Evolutionary conservation across 1,140 invertebrate species (phyloP).

Genomic region (Sweltsa coloradensis): DNA sequence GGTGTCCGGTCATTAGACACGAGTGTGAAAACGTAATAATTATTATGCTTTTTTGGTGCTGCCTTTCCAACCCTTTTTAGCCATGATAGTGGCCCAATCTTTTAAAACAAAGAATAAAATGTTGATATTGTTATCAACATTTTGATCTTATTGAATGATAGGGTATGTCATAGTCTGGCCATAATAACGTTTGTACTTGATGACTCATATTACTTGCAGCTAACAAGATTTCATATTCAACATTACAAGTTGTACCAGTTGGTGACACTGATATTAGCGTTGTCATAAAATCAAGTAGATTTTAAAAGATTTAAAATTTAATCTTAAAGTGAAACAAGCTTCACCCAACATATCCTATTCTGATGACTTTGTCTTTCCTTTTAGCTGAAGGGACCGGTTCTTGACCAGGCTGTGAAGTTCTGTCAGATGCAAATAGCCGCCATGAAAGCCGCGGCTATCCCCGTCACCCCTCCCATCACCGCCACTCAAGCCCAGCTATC

Average conservation of each 20-base stretch:
- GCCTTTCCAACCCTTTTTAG: too few species aligned
- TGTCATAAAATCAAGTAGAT: too few species aligned
- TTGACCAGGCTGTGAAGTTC: slow-evolving; percentile 4
- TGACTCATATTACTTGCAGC: not conserved
- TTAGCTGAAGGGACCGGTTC: not conserved
- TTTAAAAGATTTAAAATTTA: too few species aligned
- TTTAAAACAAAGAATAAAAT: too few species aligned
- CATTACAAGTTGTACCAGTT: not conserved
- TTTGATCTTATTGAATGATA: too few species aligned
- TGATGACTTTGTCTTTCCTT: not conserved
- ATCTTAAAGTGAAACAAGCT: not conserved
- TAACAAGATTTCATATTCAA: not conserved
- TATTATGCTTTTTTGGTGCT: not conserved
- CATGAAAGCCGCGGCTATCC: too few species aligned
- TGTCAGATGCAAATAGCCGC: too few species aligned
- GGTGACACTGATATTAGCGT: too few species aligned
- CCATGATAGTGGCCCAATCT: too few species aligned
- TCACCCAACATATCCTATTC: not conserved
- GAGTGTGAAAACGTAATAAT: not conserved
- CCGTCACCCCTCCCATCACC: too few species aligned
- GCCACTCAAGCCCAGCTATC: too few species aligned
- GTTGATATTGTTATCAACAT: too few species aligned
- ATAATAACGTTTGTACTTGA: not conserved
- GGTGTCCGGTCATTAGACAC: not conserved
- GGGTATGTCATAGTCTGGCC: not conserved